These are phyloP conservation scores for Meteorus colon DNA, from an alignment of 2,888 invertebrate genomes.

Conservation along the genomic window DNA sequence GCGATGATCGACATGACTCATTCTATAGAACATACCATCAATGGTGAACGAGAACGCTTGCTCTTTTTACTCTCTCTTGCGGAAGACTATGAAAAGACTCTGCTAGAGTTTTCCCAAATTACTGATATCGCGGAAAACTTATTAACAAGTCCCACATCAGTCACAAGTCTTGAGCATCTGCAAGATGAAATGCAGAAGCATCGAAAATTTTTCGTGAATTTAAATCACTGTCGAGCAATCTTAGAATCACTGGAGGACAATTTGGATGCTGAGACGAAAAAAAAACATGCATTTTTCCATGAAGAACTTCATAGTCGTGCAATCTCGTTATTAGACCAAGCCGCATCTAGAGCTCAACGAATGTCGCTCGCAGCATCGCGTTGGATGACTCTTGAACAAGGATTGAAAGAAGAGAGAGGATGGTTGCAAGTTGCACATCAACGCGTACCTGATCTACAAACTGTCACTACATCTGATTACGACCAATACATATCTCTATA, in stretches of 20 bases:
- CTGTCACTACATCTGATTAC: slow-evolving; percentile 87
- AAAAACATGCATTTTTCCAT: slow-evolving; percentile 83
- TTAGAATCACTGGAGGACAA: slow-evolving; percentile 90
- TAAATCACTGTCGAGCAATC: slow-evolving; percentile 90
- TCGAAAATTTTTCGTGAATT: slow-evolving; percentile 89
- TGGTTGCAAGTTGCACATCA: slow-evolving; percentile 91
- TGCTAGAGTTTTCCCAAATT: slow-evolving; percentile 90
- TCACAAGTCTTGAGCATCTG: slow-evolving; percentile 84
- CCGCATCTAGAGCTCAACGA: slow-evolving; percentile 86
- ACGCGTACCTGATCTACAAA: slow-evolving; percentile 86
- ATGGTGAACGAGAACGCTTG: slow-evolving; percentile 83
- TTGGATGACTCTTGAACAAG: slow-evolving; percentile 87
- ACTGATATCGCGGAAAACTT: slow-evolving; percentile 88
- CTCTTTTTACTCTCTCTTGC: slow-evolving; percentile 84
- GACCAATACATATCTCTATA: slow-evolving; percentile 89
- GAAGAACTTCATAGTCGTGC: slow-evolving; percentile 85
- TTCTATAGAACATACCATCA: slow-evolving; percentile 81
- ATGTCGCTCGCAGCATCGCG: slow-evolving; percentile 89
- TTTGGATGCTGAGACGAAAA: slow-evolving; percentile 85
- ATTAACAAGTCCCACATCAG: slow-evolving; percentile 84
- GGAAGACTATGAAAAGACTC: slow-evolving; percentile 91
- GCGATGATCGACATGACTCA: slow-evolving; percentile 80
- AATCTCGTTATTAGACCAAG: slow-evolving; percentile 84
- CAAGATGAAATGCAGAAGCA: slow-evolving; percentile 93
- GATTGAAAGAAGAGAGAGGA: slow-evolving; percentile 87